Conservation (phyloP, 1,140 invertebrate genomes). For the Thalassaphorura encarpata region DNA sequence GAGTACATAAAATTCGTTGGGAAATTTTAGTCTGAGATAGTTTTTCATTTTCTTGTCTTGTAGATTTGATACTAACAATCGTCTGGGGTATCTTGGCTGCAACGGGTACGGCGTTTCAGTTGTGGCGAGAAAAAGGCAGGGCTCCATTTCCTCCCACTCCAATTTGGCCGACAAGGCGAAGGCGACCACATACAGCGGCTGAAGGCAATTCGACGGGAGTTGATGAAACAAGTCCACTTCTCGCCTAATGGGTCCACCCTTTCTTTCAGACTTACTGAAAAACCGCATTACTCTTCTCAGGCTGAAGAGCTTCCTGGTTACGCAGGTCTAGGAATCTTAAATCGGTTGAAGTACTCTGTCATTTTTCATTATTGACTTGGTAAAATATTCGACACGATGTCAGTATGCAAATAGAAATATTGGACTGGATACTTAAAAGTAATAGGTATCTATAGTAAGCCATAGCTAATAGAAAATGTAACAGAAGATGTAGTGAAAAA, state of each 20-base stretch:
- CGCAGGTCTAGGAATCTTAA: neutral
- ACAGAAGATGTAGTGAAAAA: too few relatives aligned
- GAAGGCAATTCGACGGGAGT: neutral
- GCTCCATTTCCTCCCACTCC: slow-evolving; percentile 48
- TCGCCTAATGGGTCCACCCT: too few relatives aligned
- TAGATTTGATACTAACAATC: slow-evolving; percentile 47
- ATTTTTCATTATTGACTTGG: neutral
- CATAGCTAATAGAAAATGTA: too few relatives aligned
- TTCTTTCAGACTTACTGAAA: too few relatives aligned
- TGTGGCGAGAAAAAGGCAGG: slow-evolving; percentile 41
- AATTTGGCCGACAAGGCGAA: slow-evolving; percentile 1
- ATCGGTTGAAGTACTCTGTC: neutral
- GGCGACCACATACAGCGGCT: neutral
- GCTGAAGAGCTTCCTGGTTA: too few relatives aligned
- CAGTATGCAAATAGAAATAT: too few relatives aligned
- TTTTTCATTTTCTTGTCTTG: slow-evolving; percentile 31
- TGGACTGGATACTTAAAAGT: too few relatives aligned
- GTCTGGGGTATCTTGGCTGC: slow-evolving; percentile 45
- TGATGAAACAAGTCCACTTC: slow-evolving; percentile 15
- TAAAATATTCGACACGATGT: too few relatives aligned
- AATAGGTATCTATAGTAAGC: too few relatives aligned
- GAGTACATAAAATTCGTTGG: too few relatives aligned
- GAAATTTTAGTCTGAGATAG: slow-evolving; percentile 1
- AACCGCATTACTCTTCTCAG: too few relatives aligned
- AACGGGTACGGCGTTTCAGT: slow-evolving; percentile 44